Conservation (phyloP, 2,797 vertebrate genomes). For the Falco biarmicus region DNA sequence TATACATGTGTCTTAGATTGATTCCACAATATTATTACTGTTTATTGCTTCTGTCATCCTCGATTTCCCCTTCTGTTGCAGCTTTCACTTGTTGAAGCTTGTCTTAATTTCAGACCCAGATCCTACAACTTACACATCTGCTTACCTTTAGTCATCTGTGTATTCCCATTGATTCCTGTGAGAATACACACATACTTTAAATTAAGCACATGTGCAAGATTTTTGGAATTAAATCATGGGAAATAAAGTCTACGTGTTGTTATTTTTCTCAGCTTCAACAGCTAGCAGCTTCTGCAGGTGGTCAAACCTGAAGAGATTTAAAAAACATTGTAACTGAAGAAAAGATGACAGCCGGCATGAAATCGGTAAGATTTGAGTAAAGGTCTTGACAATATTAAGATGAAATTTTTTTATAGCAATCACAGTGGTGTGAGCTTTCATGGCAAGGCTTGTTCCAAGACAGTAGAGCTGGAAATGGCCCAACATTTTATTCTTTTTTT, state of each 20-base stretch:
- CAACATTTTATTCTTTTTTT: conserved; percentile 33
- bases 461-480: conserved; percentile 32
- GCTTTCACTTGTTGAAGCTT: conserved; percentile 13
- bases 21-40: not conserved
- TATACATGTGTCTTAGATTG: not conserved
- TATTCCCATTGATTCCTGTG: not conserved
- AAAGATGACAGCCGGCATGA: not conserved
- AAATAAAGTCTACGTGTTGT: not conserved
- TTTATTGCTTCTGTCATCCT: conserved; percentile 51
- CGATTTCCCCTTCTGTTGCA: conserved; percentile 16
- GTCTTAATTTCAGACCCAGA: conserved; percentile 16
- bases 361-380: not conserved
- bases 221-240: conserved; percentile 5
- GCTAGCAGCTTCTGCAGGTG: conserved; percentile 13
- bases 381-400: not conserved
- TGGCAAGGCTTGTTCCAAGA: conserved; percentile 20
- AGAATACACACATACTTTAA: not conserved
- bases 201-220: conserved; percentile 24
- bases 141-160: conserved; percentile 36
- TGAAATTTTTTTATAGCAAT: not conserved
- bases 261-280: conserved; percentile 13
- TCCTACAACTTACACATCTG: conserved; percentile 22
- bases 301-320: not conserved
- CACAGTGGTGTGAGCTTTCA: not conserved
- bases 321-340: not conserved